Percentiles rank a stretch among this genome's conserved stretches.
Evolutionary conservation across 2,113 vertebrate species (phyloP).

Genomic region (Thunnus maccoyii): DNA sequence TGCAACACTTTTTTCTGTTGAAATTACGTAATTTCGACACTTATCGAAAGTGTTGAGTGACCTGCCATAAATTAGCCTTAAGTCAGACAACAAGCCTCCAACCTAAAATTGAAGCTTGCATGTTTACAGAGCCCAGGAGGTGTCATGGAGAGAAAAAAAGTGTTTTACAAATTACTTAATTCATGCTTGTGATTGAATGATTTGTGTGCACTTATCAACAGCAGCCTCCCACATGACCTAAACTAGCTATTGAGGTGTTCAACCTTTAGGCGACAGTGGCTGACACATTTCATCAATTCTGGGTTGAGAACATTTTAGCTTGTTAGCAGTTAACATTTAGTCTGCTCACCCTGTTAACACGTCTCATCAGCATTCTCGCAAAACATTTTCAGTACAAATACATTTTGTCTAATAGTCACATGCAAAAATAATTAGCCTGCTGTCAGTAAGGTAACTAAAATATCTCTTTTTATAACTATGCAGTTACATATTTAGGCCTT

Average conservation of each 20-base stretch:
- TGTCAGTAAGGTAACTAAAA: background rate
- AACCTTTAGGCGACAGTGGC: background rate
- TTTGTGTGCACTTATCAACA: background rate
- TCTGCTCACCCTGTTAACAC: background rate
- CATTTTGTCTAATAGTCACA: background rate
- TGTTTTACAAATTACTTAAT: too few relatives aligned
- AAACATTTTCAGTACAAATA: background rate
- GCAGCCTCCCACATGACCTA: background rate
- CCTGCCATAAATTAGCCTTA: too few relatives aligned
- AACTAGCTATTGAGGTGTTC: conserved; percentile 11
- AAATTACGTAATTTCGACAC: too few relatives aligned
- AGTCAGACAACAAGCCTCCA: conserved; percentile 7
- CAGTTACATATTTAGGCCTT: conserved; percentile 5
- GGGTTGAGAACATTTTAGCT: background rate
- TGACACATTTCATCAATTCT: background rate
- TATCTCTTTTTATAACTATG: background rate
- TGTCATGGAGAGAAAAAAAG: too few relatives aligned
- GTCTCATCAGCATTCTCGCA: background rate
- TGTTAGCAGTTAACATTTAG: background rate
- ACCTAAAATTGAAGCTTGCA: too few relatives aligned
- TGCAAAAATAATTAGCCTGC: background rate
- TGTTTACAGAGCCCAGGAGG: too few relatives aligned
- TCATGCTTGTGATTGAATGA: too few relatives aligned
- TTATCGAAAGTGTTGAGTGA: too few relatives aligned
- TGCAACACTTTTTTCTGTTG: too few relatives aligned